Percentiles rank a stretch among this genome's conserved stretches.
phyloP scores from a whole-genome alignment of 1,140 invertebrate genomes.

The Diorhabda carinulata region DNA sequence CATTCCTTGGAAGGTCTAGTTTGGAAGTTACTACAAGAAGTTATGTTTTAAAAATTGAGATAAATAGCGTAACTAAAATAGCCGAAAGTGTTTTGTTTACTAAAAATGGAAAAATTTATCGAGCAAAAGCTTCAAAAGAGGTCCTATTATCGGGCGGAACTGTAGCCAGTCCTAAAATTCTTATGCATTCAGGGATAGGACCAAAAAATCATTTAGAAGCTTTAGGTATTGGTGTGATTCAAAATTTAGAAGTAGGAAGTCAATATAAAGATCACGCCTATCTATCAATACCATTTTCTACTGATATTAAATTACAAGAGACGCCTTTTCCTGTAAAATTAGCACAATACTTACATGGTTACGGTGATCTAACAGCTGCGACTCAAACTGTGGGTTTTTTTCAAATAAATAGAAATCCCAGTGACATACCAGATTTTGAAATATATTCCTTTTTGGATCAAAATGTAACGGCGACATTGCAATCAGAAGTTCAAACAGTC shows the following conservation, averaged over 20 bases:
- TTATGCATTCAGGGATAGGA: constrained; percentile 59
- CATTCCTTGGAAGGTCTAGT: constrained; percentile 50
- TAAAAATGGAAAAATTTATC: constrained; percentile 37
- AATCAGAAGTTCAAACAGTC: not conserved
- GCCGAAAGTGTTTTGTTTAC: constrained; percentile 54
- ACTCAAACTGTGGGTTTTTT: constrained; percentile 74
- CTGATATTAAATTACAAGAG: constrained; percentile 16
- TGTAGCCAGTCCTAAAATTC: constrained; percentile 51
- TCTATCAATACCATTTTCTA: constrained; percentile 69
- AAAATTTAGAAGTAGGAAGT: constrained; percentile 54
- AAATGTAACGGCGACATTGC: too few relatives aligned
- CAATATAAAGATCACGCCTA: constrained; percentile 76
- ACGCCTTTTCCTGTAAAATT: constrained; percentile 9
- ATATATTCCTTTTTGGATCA: constrained; percentile 49
- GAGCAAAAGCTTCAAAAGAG: constrained; percentile 47
- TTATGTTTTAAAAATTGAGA: constrained; percentile 60
- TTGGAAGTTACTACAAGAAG: constrained; percentile 50
- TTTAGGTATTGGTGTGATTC: constrained; percentile 45
- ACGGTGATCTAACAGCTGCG: constrained; percentile 67
- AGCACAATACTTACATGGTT: constrained; percentile 46
- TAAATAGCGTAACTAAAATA: constrained; percentile 60
- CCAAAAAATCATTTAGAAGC: constrained; percentile 50
- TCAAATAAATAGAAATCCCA: constrained; percentile 66
- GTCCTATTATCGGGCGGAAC: constrained; percentile 52
- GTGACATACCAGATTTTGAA: constrained; percentile 70